These are phyloP conservation scores for Phocoena sinus DNA, from an alignment of 2,113 vertebrate species.

Conservation along the genomic window DNA sequence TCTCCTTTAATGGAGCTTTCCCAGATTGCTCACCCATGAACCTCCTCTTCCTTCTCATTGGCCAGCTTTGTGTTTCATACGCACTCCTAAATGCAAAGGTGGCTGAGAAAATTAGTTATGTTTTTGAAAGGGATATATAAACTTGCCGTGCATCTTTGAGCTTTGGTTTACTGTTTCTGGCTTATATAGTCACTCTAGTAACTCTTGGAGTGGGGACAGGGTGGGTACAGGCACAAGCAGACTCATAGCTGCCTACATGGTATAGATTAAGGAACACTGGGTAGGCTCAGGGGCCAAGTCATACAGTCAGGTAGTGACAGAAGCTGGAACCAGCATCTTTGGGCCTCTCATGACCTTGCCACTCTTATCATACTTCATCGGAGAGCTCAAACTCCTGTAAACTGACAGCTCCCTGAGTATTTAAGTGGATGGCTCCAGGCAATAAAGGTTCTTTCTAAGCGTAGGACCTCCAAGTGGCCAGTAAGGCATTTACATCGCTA, in stretches of 20 bases:
- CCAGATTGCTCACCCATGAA: background rate
- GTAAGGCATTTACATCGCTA: background rate
- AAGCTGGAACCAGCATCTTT: background rate
- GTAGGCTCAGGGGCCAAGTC: background rate
- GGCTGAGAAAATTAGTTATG: background rate
- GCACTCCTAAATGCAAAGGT: background rate
- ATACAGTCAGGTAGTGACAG: background rate
- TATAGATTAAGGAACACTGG: background rate
- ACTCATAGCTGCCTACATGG: background rate
- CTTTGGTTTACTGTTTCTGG: background rate
- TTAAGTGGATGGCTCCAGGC: background rate
- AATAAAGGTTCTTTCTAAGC: background rate
- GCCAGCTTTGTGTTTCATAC: background rate
- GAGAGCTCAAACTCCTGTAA: background rate
- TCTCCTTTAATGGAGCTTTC: background rate
- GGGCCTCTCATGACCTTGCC: background rate
- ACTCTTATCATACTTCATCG: background rate
- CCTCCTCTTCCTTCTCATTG: background rate
- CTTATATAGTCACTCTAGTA: background rate
- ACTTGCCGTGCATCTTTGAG: background rate
- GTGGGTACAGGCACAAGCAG: background rate
- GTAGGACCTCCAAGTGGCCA: background rate
- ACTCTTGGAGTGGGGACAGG: background rate
- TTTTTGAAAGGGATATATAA: background rate
- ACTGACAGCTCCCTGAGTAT: background rate